Evolutionary conservation across 1,140 invertebrate genomes (phyloP).

Genomic region (fruit fly (Drosophila melanogaster)): Release_6_plus_ISO1_MT NC_004354.4:6215001-6215500

Average conservation of each 20-base stretch:
- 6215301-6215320: not conserved
- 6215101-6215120: conserved; percentile 26
- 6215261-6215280: not conserved
- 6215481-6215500: not conserved
- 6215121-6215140: conserved; percentile 56
- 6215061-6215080: conserved; percentile 81
- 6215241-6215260: not conserved
- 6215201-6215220: not conserved
- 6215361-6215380: too few relatives aligned
- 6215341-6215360: too few relatives aligned
- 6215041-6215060: conserved; percentile 81
- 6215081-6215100: conserved; percentile 11
- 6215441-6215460: too few relatives aligned
- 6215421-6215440: too few relatives aligned
- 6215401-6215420: too few relatives aligned
- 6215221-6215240: conserved; percentile 1
- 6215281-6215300: not conserved
- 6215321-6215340: too few relatives aligned
- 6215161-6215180: conserved; percentile 40
- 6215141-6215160: conserved; percentile 82
- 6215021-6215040: conserved; percentile 70
- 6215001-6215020: conserved; percentile 29
- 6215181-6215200: conserved; percentile 9
- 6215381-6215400: too few relatives aligned
- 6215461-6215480: not conserved